A percentile compares a stretch with the other conserved stretches of the same genome.
phyloP scores from a whole-genome alignment of 1,140 invertebrate species.

The Drosophila murphyi region DNA sequence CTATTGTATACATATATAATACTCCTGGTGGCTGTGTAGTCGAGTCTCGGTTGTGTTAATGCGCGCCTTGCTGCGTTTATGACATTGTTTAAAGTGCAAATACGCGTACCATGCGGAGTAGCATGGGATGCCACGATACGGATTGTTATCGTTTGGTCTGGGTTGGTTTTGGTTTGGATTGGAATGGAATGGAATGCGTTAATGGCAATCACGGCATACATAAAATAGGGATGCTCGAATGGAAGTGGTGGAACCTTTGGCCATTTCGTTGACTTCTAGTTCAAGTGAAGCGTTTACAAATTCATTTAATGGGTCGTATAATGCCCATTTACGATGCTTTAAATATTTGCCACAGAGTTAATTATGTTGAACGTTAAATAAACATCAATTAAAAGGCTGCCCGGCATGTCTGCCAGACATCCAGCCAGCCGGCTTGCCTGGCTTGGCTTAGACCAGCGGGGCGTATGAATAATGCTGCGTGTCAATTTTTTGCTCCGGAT shows the following conservation, averaged over 20 bases:
- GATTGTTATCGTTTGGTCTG: too few species aligned
- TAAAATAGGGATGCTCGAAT: not conserved
- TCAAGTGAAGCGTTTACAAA: conserved; percentile 75
- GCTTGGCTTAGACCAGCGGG: conserved; percentile 18
- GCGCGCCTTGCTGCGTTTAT: conserved; percentile 76
- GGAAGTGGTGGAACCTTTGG: not conserved
- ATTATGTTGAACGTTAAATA: conserved; percentile 82
- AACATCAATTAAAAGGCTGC: conserved; percentile 79
- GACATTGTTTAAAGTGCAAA: conserved; percentile 66
- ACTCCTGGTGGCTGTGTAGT: not conserved
- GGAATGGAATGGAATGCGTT: conserved; percentile 17
- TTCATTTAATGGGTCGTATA: conserved; percentile 76
- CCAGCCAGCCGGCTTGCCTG: not conserved
- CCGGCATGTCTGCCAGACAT: not conserved
- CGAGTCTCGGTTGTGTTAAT: conserved; percentile 59
- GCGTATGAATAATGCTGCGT: conserved; percentile 51
- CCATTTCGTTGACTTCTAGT: conserved; percentile 43
- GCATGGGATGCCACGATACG: conserved; percentile 1
- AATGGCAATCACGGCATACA: conserved; percentile 36
- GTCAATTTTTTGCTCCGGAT: conserved; percentile 33
- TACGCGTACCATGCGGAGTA: conserved; percentile 17
- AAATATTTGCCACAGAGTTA: conserved; percentile 76
- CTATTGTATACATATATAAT: not conserved
- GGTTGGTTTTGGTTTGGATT: too few species aligned
- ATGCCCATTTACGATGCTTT: conserved; percentile 75